Conservation (phyloP, 2,888 invertebrate species). For the Spodoptera littoralis region DNA sequence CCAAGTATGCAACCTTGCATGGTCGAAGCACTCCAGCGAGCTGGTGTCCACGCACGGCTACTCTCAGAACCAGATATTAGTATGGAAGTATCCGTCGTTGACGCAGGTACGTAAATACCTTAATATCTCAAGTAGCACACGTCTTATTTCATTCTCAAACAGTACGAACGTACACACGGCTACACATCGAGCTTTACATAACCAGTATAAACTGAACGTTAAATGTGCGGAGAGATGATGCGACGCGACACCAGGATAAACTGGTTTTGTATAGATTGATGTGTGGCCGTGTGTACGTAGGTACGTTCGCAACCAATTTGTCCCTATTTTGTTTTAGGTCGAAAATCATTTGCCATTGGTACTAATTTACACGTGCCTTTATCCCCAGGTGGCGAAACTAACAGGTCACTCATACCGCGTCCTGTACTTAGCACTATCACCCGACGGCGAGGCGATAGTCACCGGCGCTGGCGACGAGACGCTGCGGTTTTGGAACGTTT, state of each 20-base stretch:
- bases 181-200: too few species aligned
- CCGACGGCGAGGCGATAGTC: slow-evolving; percentile 99
- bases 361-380: not conserved
- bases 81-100: slow-evolving; percentile 99
- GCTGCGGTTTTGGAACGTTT: slow-evolving; percentile 99
- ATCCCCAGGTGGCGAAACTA: slow-evolving; percentile 95
- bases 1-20: slow-evolving; percentile 99
- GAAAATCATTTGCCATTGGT: not conserved
- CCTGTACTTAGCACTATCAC: slow-evolving; percentile 98
- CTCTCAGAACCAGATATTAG: slow-evolving; percentile 99
- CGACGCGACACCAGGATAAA: too few species aligned
- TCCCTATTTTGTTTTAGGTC: too few species aligned
- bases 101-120: slow-evolving; percentile 91
- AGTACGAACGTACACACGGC: too few species aligned
- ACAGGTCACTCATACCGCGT: slow-evolving; percentile 99
- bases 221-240: too few species aligned
- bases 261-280: too few species aligned
- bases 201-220: too few species aligned
- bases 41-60: slow-evolving; percentile 99
- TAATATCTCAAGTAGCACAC: too few species aligned
- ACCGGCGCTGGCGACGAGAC: slow-evolving; percentile 99
- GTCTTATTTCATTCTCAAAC: too few species aligned
- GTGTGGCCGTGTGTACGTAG: too few species aligned
- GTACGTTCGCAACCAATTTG: too few species aligned
- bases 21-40: slow-evolving; percentile 99